phyloP scores from a whole-genome alignment of 2,797 vertebrate genomes.

The Crenichthys baileyi region DNA sequence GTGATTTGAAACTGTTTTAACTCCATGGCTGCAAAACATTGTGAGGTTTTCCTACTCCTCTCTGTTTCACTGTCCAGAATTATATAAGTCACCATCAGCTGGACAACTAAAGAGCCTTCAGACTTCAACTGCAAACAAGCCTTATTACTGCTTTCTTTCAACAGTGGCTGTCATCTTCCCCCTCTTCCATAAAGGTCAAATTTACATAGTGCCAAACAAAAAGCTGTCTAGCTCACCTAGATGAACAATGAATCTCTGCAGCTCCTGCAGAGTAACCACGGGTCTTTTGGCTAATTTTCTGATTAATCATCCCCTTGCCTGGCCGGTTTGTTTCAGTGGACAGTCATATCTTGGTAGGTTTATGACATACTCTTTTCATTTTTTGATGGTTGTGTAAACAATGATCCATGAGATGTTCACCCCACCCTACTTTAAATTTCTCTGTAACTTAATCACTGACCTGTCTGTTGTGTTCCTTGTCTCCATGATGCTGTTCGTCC shows the following conservation, averaged over 20 bases:
- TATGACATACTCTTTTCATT: neutral
- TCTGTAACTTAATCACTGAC: neutral
- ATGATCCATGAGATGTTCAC: neutral
- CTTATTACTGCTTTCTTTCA: neutral
- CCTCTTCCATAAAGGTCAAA: neutral
- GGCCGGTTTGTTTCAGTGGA: neutral
- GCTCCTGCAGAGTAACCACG: neutral
- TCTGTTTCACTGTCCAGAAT: conserved; percentile 8
- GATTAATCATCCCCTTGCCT: neutral
- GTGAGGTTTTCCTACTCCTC: conserved; percentile 15
- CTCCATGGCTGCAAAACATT: conserved; percentile 29
- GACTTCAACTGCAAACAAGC: neutral
- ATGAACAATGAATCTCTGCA: neutral
- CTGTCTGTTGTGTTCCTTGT: neutral
- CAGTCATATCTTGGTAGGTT: neutral
- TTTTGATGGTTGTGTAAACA: neutral
- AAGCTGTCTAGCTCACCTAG: neutral
- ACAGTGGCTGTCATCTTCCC: neutral
- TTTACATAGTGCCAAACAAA: neutral
- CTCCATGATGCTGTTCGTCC: no score
- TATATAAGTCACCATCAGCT: conserved; percentile 21
- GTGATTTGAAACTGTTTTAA: conserved; percentile 26
- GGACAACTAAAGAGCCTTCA: neutral
- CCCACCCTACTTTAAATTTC: neutral
- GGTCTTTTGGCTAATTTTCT: neutral